Percentiles rank a stretch among this genome's conserved stretches.
Conservation (phyloP, 2,113 vertebrate genomes). For the Petroica traversi region DNA sequence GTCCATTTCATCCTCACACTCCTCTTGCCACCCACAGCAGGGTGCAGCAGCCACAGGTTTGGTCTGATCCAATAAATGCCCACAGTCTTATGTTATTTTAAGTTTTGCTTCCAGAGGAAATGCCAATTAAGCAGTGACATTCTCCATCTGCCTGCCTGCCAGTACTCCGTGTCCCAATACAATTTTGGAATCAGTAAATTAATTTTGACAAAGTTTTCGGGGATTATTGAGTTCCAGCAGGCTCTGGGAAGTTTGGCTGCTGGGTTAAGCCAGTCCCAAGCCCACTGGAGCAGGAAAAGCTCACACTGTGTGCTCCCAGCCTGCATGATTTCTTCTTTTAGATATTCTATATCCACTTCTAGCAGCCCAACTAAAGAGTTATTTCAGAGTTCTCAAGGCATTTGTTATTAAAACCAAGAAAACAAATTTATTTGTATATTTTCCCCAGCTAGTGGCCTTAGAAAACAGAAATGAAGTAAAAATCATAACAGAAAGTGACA, state of each 20-base stretch:
- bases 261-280: background rate
- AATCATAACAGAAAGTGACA: background rate
- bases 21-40: background rate
- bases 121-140: background rate
- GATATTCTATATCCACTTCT: background rate
- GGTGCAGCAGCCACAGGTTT: background rate
- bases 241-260: background rate
- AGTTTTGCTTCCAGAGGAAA: background rate
- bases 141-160: background rate
- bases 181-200: background rate
- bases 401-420: background rate
- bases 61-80: background rate
- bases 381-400: background rate
- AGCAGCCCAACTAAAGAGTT: background rate
- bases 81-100: background rate
- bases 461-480: background rate
- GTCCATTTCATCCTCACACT: background rate
- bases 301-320: background rate
- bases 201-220: background rate
- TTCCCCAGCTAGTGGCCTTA: background rate
- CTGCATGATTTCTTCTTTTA: background rate
- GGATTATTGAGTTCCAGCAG: background rate
- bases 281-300: background rate
- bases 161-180: background rate
- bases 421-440: background rate